phyloP scores from a whole-genome alignment of 2,797 vertebrate species.

The Gephyroberyx darwinii region DNA sequence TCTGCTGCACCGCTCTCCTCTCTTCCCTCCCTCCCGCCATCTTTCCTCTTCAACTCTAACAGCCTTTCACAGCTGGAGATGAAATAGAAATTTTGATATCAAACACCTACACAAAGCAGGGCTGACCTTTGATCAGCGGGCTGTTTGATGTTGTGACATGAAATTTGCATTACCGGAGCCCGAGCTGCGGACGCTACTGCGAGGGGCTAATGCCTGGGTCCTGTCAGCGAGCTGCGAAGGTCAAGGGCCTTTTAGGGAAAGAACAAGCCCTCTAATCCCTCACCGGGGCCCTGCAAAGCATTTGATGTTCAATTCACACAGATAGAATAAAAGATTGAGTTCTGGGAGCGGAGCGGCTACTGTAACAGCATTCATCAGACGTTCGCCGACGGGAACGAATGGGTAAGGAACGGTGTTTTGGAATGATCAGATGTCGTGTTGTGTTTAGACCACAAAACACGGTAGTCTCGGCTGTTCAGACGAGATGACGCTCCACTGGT shows the following conservation, averaged over 20 bases:
- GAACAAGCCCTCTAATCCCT: slow-evolving; percentile 78
- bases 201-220: slow-evolving; percentile 81
- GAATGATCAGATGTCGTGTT: slow-evolving; percentile 50
- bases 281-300: slow-evolving; percentile 69
- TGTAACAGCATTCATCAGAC: slow-evolving; percentile 63
- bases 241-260: slow-evolving; percentile 85
- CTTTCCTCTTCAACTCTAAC: slow-evolving; percentile 79
- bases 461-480: slow-evolving; percentile 31
- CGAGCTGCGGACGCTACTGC: slow-evolving; percentile 73
- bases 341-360: slow-evolving; percentile 53
- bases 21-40: slow-evolving; percentile 50
- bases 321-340: slow-evolving; percentile 71
- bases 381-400: slow-evolving; percentile 43
- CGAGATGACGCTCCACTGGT: slow-evolving; percentile 2
- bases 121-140: slow-evolving; percentile 94
- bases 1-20: slow-evolving; percentile 17
- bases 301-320: slow-evolving; percentile 75
- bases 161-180: slow-evolving; percentile 90
- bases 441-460: slow-evolving; percentile 44
- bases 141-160: slow-evolving; percentile 91
- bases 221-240: slow-evolving; percentile 85
- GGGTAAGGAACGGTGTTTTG: slow-evolving; percentile 38
- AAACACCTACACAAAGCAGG: slow-evolving; percentile 90
- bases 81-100: slow-evolving; percentile 93
- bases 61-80: slow-evolving; percentile 86